phyloP scores from a whole-genome alignment of 2,888 invertebrate genomes.

The Meiosimyza decipiens region DNA sequence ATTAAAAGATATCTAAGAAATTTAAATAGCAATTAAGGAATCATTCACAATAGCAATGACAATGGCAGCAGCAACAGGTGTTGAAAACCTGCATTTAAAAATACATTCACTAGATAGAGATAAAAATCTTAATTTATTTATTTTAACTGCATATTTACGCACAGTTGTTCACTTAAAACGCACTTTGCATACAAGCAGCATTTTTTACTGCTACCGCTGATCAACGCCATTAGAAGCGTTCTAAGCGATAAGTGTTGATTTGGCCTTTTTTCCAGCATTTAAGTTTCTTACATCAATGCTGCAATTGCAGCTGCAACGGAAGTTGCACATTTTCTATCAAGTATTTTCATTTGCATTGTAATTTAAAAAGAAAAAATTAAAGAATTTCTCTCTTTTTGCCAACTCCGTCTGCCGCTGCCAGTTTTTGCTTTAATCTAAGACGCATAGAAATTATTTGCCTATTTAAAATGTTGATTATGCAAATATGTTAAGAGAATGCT shows the following conservation, averaged over 20 bases:
- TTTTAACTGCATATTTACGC: conserved; percentile 9
- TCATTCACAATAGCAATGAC: not conserved
- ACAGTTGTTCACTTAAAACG: conserved; percentile 3
- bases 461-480: too few species aligned
- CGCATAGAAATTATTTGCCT: too few species aligned
- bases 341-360: not conserved
- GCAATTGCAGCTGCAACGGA: conserved; percentile 34
- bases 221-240: too few species aligned
- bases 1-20: too few species aligned
- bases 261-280: too few species aligned
- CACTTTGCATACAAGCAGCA: conserved; percentile 17
- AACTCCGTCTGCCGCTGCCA: not conserved
- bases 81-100: conserved; percentile 18
- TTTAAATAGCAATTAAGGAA: not conserved
- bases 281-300: too few species aligned
- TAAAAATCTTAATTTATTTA: conserved; percentile 37
- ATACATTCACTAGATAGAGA: not conserved
- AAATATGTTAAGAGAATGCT: too few species aligned
- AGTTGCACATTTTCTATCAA: conserved; percentile 37
- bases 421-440: too few species aligned
- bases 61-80: conserved; percentile 32
- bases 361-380: not conserved
- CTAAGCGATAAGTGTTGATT: too few species aligned
- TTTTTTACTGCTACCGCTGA: not conserved
- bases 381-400: not conserved